Conservation (phyloP, 2,113 vertebrate genomes). For the Eira barbara region DNA sequence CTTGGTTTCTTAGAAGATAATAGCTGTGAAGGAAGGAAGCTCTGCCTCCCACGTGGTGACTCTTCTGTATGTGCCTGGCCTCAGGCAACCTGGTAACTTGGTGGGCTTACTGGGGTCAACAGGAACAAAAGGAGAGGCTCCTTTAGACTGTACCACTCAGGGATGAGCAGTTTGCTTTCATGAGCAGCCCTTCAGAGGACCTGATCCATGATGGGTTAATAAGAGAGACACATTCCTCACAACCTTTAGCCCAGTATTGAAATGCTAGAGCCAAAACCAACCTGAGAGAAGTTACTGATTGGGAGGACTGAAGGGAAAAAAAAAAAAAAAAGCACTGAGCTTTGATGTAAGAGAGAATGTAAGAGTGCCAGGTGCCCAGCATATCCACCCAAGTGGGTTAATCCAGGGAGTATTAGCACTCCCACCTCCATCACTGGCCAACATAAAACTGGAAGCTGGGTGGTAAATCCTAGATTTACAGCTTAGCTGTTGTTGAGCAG, state of each 20-base stretch:
- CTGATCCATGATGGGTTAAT: too few species aligned
- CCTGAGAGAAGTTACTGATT: too few species aligned
- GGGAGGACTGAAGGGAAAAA: too few species aligned
- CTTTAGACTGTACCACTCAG: neutral
- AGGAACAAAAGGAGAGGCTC: neutral
- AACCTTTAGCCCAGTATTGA: neutral
- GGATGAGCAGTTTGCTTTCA: neutral
- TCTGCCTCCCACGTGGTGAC: neutral
- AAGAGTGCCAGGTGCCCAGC: too few species aligned
- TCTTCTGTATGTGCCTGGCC: rapidly evolving
- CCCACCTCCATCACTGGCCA: neutral
- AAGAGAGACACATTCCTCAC: rapidly evolving
- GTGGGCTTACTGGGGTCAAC: rapidly evolving
- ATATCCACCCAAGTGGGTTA: too few species aligned
- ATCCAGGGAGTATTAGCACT: neutral
- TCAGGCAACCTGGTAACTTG: rapidly evolving
- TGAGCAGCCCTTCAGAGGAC: neutral
- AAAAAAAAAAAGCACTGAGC: neutral
- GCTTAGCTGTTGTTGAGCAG: rapidly evolving
- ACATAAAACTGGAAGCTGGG: neutral
- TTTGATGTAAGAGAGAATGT: neutral
- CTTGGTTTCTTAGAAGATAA: neutral
- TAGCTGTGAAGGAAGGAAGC: neutral
- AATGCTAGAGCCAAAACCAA: too few species aligned
- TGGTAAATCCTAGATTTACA: neutral